Conservation (phyloP, 2,797 vertebrate species). For the Cuculus canorus region DNA sequence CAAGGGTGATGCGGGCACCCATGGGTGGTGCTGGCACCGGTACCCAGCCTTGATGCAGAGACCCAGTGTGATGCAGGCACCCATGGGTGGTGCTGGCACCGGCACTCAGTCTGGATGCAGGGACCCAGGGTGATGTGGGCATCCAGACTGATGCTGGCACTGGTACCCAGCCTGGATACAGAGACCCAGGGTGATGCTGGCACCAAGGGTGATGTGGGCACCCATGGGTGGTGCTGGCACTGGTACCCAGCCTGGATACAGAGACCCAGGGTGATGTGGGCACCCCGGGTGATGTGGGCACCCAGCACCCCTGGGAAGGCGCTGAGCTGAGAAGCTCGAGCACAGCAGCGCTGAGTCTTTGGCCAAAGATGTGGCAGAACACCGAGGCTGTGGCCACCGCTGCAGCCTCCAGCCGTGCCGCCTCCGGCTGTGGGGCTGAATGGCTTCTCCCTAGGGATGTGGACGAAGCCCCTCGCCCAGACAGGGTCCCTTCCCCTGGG, state of each 20-base stretch:
- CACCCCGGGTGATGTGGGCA: accelerated
- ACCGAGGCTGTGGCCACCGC: accelerated
- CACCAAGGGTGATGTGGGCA: too few relatives aligned
- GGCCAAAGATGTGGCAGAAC: accelerated
- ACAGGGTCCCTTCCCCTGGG: background rate
- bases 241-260: too few relatives aligned
- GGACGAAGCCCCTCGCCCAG: background rate
- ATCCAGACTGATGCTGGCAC: background rate
- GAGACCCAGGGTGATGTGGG: too few relatives aligned
- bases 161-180: accelerated
- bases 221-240: too few relatives aligned
- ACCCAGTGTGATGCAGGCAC: background rate
- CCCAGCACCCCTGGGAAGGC: background rate
- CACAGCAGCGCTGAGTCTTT: accelerated
- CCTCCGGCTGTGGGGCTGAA: accelerated
- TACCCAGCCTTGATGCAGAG: background rate
- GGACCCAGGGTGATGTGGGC: background rate
- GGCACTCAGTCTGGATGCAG: background rate
- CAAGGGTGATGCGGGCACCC: background rate
- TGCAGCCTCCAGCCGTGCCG: accelerated
- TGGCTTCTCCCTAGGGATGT: accelerated
- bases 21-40: background rate
- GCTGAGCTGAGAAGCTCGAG: accelerated
- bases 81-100: background rate
- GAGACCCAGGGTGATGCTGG: too few relatives aligned